Base-by-base conservation (phyloP, 2,888 invertebrate species). In the Andrena camellia region DNA sequence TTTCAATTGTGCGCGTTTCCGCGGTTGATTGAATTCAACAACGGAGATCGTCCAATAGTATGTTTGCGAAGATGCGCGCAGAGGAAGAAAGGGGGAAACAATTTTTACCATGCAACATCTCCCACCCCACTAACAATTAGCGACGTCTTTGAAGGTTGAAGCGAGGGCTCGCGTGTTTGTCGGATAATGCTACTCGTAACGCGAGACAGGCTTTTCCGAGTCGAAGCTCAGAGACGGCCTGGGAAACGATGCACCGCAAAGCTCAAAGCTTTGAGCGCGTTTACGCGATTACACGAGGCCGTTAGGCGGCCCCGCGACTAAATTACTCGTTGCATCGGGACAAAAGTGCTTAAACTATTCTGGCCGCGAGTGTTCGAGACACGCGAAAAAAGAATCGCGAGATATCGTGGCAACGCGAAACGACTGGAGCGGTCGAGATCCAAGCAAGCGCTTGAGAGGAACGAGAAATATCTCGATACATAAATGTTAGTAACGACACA, bases 261-360 rank as follows among this genome's bases (percentile, higher is more conserved):
- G 17, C 20, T 67, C 68, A 59, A 59, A 68, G 59, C 29, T 66
- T 73, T 29, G 31, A 57, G 20, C 66, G 42, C 59, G 31, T 75
- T 75, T 50, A 48, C 54, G n/a, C 68, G 42, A 48, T 68, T 74
- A 26, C 68, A 17, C 10, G 17, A 62, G 52, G 1, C 33, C 50
- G 52, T 72, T 72, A 20, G 60, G 33, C 35, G 29, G n/a, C 2
- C 2, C 29, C 23, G 26, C 48, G 33, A 68, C 35, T 33, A 68
- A 59, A 74, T 29, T 50, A 26, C 48, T 31, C 31, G 48, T 59
- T 29, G 31, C 59, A 31, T 57, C 8, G 59, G 26, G 20, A 17
- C 26, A 8, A 20, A 60, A 33, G 7, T 23, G 23, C 8, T n/a
- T 35, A 26, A 60, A 62, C 13, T 62, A 33, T 60, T 26, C 57